A percentile compares a stretch with the other conserved stretches of the same genome.
Conservation (phyloP, 2,797 vertebrate genomes). For the Propithecus perrieri region DNA sequence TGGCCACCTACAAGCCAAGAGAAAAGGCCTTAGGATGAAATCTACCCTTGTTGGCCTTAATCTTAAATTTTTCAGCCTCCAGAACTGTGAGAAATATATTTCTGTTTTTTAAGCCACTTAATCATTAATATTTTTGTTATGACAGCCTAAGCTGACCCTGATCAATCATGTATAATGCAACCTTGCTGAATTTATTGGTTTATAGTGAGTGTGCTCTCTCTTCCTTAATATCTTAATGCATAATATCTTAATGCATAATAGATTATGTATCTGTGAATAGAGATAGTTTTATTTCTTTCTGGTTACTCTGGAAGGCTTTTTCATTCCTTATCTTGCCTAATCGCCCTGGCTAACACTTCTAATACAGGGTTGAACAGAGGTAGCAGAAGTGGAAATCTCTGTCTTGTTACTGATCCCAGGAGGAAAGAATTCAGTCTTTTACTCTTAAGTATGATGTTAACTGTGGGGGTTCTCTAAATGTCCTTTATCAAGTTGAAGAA, state of each 20-base stretch:
- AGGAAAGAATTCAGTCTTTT: not conserved
- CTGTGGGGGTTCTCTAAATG: not conserved
- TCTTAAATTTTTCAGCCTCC: not conserved
- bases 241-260: too few relatives aligned
- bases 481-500: not conserved
- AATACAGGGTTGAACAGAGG: not conserved
- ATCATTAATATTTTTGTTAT: not conserved
- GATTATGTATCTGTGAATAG: not conserved
- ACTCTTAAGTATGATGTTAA: not conserved
- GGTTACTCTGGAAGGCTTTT: not conserved
- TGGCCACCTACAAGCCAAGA: not conserved
- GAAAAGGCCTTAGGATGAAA: not conserved
- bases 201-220: too few relatives aligned
- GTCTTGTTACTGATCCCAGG: not conserved
- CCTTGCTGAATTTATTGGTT: not conserved
- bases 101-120: not conserved
- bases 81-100: not conserved
- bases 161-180: not conserved
- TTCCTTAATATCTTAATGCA: not conserved
- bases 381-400: not conserved
- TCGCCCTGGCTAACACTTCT: not conserved
- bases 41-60: not conserved
- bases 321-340: not conserved
- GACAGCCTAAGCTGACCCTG: not conserved
- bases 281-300: not conserved